phyloP scores from a whole-genome alignment of 2,113 vertebrate species.

The Damaliscus lunatus region DNA sequence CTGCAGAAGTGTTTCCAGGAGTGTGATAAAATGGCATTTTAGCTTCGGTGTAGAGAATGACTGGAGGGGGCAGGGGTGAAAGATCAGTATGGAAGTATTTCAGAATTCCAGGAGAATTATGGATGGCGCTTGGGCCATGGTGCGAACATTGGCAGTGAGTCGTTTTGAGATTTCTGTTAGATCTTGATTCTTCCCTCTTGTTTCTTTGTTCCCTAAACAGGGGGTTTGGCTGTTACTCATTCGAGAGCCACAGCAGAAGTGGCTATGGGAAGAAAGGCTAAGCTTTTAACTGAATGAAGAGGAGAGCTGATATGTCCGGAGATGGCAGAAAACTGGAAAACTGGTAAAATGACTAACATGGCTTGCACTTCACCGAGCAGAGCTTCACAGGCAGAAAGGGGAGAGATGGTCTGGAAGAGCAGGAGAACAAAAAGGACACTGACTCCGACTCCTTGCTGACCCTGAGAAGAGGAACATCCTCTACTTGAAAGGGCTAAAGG shows the following conservation, averaged over 20 bases:
- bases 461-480: neutral
- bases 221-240: neutral
- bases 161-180: neutral
- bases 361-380: neutral
- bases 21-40: neutral
- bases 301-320: neutral
- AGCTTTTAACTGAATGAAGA: neutral
- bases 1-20: neutral
- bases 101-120: neutral
- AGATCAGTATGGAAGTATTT: neutral
- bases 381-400: neutral
- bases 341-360: neutral
- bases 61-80: neutral
- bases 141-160: neutral
- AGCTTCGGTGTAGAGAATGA: neutral
- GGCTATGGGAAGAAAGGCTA: neutral
- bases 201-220: neutral
- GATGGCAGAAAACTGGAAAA: neutral
- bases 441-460: neutral
- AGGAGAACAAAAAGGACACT: neutral
- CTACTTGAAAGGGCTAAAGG: neutral
- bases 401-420: neutral
- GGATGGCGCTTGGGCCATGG: neutral
- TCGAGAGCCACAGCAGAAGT: neutral
- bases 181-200: neutral